phyloP scores from a whole-genome alignment of 2,797 vertebrate species.

The Sus cebifrons region DNA sequence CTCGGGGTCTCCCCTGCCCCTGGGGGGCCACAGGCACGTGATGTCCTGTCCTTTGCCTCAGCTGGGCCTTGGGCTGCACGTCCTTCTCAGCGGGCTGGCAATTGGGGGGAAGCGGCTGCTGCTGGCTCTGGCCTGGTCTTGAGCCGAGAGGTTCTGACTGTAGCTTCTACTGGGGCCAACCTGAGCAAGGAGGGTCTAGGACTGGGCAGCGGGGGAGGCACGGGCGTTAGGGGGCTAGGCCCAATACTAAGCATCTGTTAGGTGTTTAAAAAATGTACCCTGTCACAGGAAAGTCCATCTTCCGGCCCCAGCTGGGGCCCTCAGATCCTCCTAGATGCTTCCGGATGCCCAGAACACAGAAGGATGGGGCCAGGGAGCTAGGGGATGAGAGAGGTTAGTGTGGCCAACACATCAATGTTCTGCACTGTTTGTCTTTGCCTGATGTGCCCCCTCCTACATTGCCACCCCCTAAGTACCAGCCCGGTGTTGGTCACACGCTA shows the following conservation, averaged over 20 bases:
- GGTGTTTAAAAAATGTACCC: conserved; percentile 73
- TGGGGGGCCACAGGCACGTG: conserved; percentile 82
- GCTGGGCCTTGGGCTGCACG: conserved; percentile 73
- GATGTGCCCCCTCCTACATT: neutral
- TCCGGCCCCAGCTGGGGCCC: conserved; percentile 72
- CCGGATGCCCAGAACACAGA: conserved; percentile 74
- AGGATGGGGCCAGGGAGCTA: conserved; percentile 6
- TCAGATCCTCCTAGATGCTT: conserved; percentile 80
- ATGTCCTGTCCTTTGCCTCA: conserved; percentile 83
- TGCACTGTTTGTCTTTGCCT: neutral
- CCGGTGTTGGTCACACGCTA: neutral
- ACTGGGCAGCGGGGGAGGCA: neutral
- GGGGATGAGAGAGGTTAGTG: neutral
- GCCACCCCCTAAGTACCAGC: neutral
- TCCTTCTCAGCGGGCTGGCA: conserved; percentile 80
- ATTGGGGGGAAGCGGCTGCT: neutral
- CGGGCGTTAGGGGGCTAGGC: neutral
- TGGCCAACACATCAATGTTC: neutral
- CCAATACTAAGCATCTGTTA: conserved; percentile 35
- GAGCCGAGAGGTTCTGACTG: conserved; percentile 39
- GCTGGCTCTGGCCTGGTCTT: conserved; percentile 11
- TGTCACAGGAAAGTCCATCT: conserved; percentile 76
- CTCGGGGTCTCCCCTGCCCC: conserved; percentile 84
- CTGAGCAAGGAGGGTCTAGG: neutral
- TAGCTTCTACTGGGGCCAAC: neutral